A percentile compares a stretch with the other conserved stretches of the same genome.
Conservation (phyloP, 2,113 vertebrate genomes). For the Alces alces region DNA sequence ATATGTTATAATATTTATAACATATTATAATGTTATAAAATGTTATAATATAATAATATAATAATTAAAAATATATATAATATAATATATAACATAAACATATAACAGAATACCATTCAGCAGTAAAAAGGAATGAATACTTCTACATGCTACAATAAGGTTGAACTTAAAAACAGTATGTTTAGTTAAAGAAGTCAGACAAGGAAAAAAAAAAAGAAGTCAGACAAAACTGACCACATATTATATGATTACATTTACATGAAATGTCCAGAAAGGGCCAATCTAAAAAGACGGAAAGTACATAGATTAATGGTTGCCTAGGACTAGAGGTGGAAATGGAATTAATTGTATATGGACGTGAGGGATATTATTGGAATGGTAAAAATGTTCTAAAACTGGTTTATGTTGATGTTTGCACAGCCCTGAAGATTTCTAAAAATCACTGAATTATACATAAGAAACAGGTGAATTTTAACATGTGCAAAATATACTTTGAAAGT, state of each 20-base stretch:
- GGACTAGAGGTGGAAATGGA: neutral
- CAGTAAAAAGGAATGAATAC: neutral
- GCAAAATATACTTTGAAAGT: slow-evolving; percentile 5
- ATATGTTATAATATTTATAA: too few relatives aligned
- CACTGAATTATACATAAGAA: neutral
- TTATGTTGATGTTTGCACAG: neutral
- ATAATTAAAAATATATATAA: too few relatives aligned
- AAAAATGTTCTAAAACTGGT: slow-evolving; percentile 10
- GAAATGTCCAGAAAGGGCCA: neutral
- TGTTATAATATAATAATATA: too few relatives aligned
- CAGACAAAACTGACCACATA: neutral
- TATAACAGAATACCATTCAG: neutral
- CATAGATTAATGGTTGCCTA: neutral
- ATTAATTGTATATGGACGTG: neutral
- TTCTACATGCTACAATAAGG: neutral
- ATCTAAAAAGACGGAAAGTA: neutral
- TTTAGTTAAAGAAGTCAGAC: neutral
- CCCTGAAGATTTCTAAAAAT: neutral
- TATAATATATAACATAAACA: neutral
- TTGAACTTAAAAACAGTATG: neutral
- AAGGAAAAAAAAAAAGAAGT: neutral
- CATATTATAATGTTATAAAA: too few relatives aligned
- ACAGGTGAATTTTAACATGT: neutral
- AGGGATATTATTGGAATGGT: neutral
- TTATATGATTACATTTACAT: neutral